Percentiles rank a stretch among this genome's conserved stretches.
phyloP scores from a whole-genome alignment of 1,140 invertebrate genomes.

The Teleogryllus occipitalis region DNA sequence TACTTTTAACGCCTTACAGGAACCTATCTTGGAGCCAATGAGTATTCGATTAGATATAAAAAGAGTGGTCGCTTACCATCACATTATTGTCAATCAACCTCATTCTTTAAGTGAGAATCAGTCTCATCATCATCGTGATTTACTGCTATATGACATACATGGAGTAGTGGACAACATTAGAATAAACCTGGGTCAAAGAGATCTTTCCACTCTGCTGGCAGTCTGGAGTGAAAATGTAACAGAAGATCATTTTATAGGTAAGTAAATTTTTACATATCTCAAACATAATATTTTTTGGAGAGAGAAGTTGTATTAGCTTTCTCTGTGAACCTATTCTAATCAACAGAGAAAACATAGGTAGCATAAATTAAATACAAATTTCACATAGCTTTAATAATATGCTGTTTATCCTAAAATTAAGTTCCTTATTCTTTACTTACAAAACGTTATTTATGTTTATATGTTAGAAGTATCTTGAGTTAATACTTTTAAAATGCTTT shows the following conservation, averaged over 20 bases:
- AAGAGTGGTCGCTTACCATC: constrained; percentile 44
- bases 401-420: too few relatives aligned
- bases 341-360: too few relatives aligned
- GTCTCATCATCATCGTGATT: constrained; percentile 26
- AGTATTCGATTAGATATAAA: constrained; percentile 65
- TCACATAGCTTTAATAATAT: too few relatives aligned
- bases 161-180: constrained; percentile 56
- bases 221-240: constrained; percentile 59
- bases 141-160: constrained; percentile 52
- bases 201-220: constrained; percentile 56
- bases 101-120: constrained; percentile 19
- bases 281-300: too few relatives aligned
- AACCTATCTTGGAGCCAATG: constrained; percentile 67
- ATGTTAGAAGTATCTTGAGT: too few relatives aligned
- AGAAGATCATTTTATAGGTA: constrained; percentile 38
- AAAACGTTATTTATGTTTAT: too few relatives aligned
- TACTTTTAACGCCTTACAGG: constrained; percentile 35
- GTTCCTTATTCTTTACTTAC: too few relatives aligned
- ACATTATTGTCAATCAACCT: constrained; percentile 20
- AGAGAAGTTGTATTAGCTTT: too few relatives aligned
- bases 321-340: too few relatives aligned
- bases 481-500: too few relatives aligned
- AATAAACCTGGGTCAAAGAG: constrained; percentile 62
- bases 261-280: neutral
- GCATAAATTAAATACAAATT: too few relatives aligned